A percentile compares a stretch with the other conserved stretches of the same genome.
Conservation (phyloP, 2,113 vertebrate species). For the Polypterus bichir region DNA sequence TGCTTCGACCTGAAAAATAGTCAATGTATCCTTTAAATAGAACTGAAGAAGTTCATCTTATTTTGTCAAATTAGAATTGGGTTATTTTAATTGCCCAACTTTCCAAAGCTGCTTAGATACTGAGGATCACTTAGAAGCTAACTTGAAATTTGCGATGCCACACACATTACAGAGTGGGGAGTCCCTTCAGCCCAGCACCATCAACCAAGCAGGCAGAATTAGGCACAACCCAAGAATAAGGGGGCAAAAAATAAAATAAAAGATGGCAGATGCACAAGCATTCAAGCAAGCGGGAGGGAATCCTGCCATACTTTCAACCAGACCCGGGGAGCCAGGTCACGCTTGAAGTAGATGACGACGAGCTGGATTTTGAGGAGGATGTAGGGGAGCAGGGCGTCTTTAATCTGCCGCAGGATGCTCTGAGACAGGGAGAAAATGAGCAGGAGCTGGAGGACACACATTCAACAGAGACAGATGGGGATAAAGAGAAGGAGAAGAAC, state of each 20-base stretch:
- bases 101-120: no score
- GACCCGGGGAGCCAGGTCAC: constrained; percentile 26
- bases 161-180: no score
- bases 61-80: no score
- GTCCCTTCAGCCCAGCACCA: no score
- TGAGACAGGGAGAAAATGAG: constrained; percentile 68
- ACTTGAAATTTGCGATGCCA: no score
- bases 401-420: constrained; percentile 71
- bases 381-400: constrained; percentile 57
- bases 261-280: not conserved
- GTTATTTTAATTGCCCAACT: no score
- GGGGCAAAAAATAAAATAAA: not conserved
- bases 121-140: no score
- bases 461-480: constrained; percentile 9
- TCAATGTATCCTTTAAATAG: no score
- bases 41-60: no score
- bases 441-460: constrained; percentile 53
- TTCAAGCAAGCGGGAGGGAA: not conserved
- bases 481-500: constrained; percentile 24
- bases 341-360: constrained; percentile 35
- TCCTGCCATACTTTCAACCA: constrained; percentile 34
- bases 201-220: no score
- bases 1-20: no score
- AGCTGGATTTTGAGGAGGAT: constrained; percentile 57
- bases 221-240: not conserved